Evolutionary conservation across 35 echinoderm and acorn worm species (phyloP), one percentile per base, ranked within the genome.

Genomic region (Apostichopus californicus): DNA sequence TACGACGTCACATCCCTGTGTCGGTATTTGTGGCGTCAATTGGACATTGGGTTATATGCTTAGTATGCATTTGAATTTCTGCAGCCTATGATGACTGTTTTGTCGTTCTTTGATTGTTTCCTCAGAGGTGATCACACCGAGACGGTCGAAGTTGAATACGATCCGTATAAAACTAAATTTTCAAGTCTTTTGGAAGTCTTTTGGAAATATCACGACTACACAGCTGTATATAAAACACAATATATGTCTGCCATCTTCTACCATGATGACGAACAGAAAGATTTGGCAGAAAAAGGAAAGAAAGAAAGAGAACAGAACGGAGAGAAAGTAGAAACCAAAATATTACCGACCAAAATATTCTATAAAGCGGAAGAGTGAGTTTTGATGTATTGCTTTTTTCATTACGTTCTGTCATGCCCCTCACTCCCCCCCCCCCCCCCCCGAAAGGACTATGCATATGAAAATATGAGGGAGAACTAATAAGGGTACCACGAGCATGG

Each of bases 211-310:
- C 95, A 96, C 20, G 93, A 96, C 72, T 90, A 91, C 57, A 90
- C 93, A 7, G 93, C 90, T 18, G 63, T 75, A 5, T 61, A 92
- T 75, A 94, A 94, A 81, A 55, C 75, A 6, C 95, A 96, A 77
- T 96, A 96, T 60, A 96, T 94, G 95, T 96, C 95, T 9, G 95
- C 95, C 77, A 94, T 96, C 21, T 96, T 92, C 58, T 94, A 94
- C 78, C 88, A 94, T 21, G 93, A 96, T 28, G 66, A 94, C 0
- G 93, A 88, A 87, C 95, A 96, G 78, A 87, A 70, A 79, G 55
- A 89, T 9, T 78, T 91, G 9, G 90, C 95, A 5, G 93, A 96
- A 86, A 80, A 78, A 55, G 57, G 90, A 6, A 92, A 83, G 79
- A 57, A 53, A 80, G 57, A 88, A 94, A 24, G 54, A 94, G 68